Conservation (phyloP, 1,140 invertebrate genomes). For the Drosophila ficusphila region DNA sequence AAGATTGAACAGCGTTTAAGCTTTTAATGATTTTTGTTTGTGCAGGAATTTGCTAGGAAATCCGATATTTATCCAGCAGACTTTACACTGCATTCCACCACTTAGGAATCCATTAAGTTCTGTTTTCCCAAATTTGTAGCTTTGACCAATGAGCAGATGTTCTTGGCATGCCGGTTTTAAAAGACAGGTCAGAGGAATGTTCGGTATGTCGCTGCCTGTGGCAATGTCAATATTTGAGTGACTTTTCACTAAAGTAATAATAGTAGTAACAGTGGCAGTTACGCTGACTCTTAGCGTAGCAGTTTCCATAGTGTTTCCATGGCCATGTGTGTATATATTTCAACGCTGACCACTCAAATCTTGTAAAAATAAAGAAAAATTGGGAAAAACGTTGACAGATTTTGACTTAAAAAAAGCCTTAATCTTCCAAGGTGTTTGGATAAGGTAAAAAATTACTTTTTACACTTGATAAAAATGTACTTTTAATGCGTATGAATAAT, state of each 20-base stretch:
- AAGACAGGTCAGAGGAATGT: constrained; percentile 2
- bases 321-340: constrained; percentile 4
- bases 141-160: constrained; percentile 10
- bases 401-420: no score
- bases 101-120: constrained; percentile 62
- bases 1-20: neutral
- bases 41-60: neutral
- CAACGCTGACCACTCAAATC: neutral
- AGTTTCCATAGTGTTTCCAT: neutral
- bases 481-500: no score
- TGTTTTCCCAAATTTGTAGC: constrained; percentile 4
- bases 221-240: constrained; percentile 53
- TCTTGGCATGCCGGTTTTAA: neutral
- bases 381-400: no score
- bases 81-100: constrained; percentile 26
- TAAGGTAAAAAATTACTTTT: no score
- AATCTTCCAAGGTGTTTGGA: no score
- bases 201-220: constrained; percentile 16
- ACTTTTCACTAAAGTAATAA: constrained; percentile 42
- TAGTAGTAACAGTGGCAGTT: constrained; percentile 14
- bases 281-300: neutral
- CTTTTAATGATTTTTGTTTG: constrained; percentile 24
- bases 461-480: no score
- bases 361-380: neutral
- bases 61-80: constrained; percentile 18